Percentiles rank a stretch among this genome's conserved stretches.
phyloP scores from a whole-genome alignment of 2,888 invertebrate genomes.

The Cepaea hortensis region DNA sequence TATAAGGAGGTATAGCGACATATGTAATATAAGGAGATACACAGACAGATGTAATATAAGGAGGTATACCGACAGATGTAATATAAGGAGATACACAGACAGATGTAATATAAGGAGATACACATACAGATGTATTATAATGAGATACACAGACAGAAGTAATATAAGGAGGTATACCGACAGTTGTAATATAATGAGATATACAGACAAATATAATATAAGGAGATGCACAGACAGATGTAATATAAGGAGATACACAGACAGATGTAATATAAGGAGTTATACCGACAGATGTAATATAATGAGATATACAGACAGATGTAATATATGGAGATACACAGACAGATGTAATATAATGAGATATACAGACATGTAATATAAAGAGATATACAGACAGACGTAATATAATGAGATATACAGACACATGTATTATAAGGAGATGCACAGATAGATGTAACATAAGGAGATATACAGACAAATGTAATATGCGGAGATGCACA shows the following conservation, averaged over 20 bases:
- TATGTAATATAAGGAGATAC: not conserved
- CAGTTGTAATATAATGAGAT: not conserved
- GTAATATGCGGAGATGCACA: not conserved
- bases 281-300: not conserved
- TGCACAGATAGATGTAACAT: too few relatives aligned
- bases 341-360: not conserved
- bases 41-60: not conserved
- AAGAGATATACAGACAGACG: too few relatives aligned
- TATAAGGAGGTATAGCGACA: too few relatives aligned
- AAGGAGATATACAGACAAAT: too few relatives aligned
- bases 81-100: too few relatives aligned
- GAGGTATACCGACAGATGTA: not conserved
- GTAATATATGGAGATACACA: slow-evolving; percentile 2
- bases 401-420: too few relatives aligned
- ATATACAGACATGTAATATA: too few relatives aligned
- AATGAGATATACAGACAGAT: slow-evolving; percentile 3
- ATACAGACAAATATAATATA: not conserved
- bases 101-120: not conserved
- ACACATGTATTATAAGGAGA: too few relatives aligned
- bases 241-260: not conserved
- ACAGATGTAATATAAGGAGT: slow-evolving; percentile 18
- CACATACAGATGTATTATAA: not conserved
- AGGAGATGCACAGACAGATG: not conserved
- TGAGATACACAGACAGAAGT: slow-evolving; percentile 1
- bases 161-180: not conserved